Conservation (phyloP, 1,140 invertebrate genomes). For the Papilio dardanus region DNA sequence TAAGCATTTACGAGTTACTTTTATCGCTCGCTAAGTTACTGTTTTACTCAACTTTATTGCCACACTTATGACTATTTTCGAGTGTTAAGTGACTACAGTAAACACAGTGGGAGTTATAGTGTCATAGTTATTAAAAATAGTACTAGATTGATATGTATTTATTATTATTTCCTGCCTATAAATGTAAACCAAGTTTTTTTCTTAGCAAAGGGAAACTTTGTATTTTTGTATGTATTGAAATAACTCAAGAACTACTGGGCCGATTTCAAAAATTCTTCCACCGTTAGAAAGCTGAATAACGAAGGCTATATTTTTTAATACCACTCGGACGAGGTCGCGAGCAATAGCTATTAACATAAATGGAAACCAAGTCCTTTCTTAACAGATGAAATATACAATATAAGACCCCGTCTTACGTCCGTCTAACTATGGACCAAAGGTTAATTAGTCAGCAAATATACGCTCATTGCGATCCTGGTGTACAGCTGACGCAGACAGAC, state of each 20-base stretch:
- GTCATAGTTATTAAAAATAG: neutral
- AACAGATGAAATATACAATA: neutral
- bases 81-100: constrained; percentile 21
- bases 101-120: constrained; percentile 7
- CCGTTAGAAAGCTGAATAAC: too few species aligned
- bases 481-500: neutral
- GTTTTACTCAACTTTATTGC: constrained; percentile 6
- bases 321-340: too few species aligned
- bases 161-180: too few species aligned
- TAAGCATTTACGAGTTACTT: constrained; percentile 25
- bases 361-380: too few species aligned
- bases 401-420: too few species aligned
- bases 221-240: too few species aligned
- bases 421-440: neutral
- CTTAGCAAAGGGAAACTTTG: too few species aligned
- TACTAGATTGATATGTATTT: neutral
- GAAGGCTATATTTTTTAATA: too few species aligned
- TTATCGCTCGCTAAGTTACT: constrained; percentile 16
- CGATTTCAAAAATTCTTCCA: too few species aligned
- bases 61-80: constrained; percentile 20
- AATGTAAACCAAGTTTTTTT: too few species aligned
- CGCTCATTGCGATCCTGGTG: constrained; percentile 8
- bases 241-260: too few species aligned
- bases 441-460: constrained; percentile 3
- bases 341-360: too few species aligned